A percentile compares a stretch with the other conserved stretches of the same genome.
These are phyloP conservation scores for Bos taurus DNA, from an alignment of 2,113 vertebrate genomes.

Conservation along the genomic window DNA sequence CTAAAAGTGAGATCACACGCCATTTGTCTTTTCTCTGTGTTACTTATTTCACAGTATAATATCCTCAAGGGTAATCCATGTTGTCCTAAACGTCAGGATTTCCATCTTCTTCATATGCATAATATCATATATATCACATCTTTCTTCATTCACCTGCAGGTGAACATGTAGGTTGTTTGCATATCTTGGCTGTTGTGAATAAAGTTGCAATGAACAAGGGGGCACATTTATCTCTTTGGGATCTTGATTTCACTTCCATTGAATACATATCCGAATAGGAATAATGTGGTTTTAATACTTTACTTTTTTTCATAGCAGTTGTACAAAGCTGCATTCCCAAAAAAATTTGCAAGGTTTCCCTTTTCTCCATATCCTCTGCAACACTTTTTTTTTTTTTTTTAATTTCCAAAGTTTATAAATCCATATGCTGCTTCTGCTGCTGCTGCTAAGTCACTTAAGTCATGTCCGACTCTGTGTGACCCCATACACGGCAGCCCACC, in stretches of 20 bases:
- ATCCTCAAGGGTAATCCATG: not conserved
- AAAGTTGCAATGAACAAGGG: not conserved
- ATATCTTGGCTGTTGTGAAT: not conserved
- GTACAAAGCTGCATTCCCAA: not conserved
- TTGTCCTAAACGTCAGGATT: not conserved
- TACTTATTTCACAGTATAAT: not conserved
- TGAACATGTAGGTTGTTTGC: not conserved
- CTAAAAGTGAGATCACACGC: not conserved
- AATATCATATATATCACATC: not conserved
- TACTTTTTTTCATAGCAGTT: not conserved
- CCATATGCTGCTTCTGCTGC: not conserved
- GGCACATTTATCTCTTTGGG: not conserved
- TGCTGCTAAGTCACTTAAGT: no score
- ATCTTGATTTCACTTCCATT: not conserved
- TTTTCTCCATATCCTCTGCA: not conserved
- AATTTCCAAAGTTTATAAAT: not conserved
- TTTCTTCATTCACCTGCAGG: not conserved
- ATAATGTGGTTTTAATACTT: not conserved
- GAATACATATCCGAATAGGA: not conserved
- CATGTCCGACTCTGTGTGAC: fast-evolving
- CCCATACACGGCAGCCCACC: no score
- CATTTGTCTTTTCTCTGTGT: not conserved
- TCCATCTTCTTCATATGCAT: not conserved
- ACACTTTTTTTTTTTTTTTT: not conserved
- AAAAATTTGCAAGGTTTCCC: not conserved